Base-by-base conservation (phyloP, 2,888 invertebrate genomes). In the Melanotus villosus region DNA sequence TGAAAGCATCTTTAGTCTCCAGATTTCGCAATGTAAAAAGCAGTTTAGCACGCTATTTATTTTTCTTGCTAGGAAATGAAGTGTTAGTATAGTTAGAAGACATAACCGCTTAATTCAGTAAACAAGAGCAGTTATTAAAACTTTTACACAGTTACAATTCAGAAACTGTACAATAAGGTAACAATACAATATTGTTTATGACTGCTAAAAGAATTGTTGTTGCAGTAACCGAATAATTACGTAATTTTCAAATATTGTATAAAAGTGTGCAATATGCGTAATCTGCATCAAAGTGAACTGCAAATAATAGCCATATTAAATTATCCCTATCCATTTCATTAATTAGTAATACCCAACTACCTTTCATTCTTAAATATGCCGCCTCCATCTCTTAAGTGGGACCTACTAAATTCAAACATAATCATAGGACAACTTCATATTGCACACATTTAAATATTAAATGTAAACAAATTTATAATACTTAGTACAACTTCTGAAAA, bases 51-150 rank as follows among this genome's bases (percentile, higher is more conserved):
- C 63, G 36, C 58, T 50, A 67, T 56, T 21, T 52, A 47, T 68
- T 57, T 50, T 36, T 68, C 38, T 68, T 68, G 64, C 60, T 43
- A 64, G 58, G 56, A 57, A 57, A 62, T 56, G 47, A 64, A 68
- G 64, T 63, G 64, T 68, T 68, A 68, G 68, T 68, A 26, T 56
- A 34, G 65, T 57, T 65, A 64, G 52, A 58, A 68, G 54, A 50
- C 3, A n/a, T n/a, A 36, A 34, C 10, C 64, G 18, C 47, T 23
- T 58, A 26, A 18, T 60, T 41, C 36, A 58, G 47, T 58, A 30
- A 16, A 21, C 16, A 19, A 12, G 36, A 56, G 10, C 12, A 21
- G 56, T 56, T 56, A 41, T 18, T 38, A 63, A 38, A 26, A 32
- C 18, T 41, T n/a, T 63, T n/a, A 19, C 21, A 38, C 45, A 52